These are phyloP conservation scores for Pipistrellus pygmaeus DNA, from an alignment of 2,797 vertebrate genomes.

Conservation along the genomic window DNA sequence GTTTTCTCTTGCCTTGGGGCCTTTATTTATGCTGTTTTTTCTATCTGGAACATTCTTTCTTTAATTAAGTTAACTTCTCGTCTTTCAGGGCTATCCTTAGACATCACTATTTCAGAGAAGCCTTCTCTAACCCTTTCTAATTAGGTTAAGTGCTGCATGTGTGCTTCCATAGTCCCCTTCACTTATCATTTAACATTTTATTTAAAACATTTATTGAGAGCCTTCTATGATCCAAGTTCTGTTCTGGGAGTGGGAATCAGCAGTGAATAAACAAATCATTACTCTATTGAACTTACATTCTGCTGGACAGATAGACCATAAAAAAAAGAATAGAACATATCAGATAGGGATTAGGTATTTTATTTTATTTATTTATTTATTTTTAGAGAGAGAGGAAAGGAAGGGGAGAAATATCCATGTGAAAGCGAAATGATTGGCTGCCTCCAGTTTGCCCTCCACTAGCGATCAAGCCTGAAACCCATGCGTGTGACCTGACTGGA, in stretches of 20 bases:
- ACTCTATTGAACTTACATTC: neutral
- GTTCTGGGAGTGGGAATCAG: neutral
- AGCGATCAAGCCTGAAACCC: neutral
- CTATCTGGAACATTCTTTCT: neutral
- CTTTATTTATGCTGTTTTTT: constrained; percentile 2
- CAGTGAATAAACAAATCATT: neutral
- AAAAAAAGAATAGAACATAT: neutral
- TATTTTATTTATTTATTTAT: neutral
- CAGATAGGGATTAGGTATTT: constrained; percentile 2
- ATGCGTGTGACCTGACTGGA: neutral
- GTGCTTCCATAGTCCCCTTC: neutral
- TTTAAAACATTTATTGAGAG: constrained; percentile 27
- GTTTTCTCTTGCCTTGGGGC: neutral
- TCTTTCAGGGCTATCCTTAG: constrained; percentile 22
- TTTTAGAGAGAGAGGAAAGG: neutral
- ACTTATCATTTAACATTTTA: neutral
- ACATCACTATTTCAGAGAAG: neutral
- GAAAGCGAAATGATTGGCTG: neutral
- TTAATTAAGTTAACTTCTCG: neutral
- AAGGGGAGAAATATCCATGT: neutral
- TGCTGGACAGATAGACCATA: neutral
- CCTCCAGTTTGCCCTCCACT: neutral
- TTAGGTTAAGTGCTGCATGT: neutral
- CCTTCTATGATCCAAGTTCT: neutral
- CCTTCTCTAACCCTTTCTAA: constrained; percentile 30